phyloP scores from a whole-genome alignment of 2,797 vertebrate genomes.

The Delichon dasypus region DNA sequence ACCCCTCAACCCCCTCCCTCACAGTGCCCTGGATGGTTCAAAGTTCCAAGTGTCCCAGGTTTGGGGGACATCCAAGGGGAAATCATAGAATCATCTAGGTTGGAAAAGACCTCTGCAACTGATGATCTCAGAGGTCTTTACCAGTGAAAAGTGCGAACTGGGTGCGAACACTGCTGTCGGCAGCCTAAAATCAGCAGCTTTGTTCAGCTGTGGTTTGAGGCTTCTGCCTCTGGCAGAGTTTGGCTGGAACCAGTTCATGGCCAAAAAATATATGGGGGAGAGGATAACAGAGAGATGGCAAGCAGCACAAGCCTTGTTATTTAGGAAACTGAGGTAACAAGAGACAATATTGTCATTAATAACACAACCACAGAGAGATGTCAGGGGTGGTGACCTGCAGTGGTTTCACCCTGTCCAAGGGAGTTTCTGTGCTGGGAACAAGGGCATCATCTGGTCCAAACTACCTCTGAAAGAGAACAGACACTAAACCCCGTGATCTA shows the following conservation, averaged over 20 bases:
- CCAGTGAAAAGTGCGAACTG: too few species aligned
- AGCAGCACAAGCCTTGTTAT: not conserved
- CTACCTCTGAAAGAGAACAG: not conserved
- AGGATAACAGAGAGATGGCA: not conserved
- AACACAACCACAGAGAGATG: not conserved
- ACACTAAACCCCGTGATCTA: accelerated
- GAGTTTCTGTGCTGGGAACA: not conserved
- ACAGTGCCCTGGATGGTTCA: not conserved
- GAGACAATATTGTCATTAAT: not conserved
- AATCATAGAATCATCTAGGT: not conserved
- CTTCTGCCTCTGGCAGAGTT: not conserved
- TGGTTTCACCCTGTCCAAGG: not conserved
- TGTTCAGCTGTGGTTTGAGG: not conserved
- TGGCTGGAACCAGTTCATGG: not conserved
- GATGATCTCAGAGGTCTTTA: too few species aligned
- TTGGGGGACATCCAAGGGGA: not conserved
- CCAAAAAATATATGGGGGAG: not conserved
- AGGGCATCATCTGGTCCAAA: not conserved
- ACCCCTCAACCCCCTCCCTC: not conserved
- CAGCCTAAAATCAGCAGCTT: not conserved
- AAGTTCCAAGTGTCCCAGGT: not conserved
- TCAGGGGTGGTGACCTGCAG: not conserved
- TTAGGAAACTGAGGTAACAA: not conserved
- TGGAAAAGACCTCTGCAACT: too few species aligned
- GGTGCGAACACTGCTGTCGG: accelerated